A percentile compares a stretch with the other conserved stretches of the same genome.
Conservation (phyloP, 2,888 invertebrate species). For the Aleiodes alternator region DNA sequence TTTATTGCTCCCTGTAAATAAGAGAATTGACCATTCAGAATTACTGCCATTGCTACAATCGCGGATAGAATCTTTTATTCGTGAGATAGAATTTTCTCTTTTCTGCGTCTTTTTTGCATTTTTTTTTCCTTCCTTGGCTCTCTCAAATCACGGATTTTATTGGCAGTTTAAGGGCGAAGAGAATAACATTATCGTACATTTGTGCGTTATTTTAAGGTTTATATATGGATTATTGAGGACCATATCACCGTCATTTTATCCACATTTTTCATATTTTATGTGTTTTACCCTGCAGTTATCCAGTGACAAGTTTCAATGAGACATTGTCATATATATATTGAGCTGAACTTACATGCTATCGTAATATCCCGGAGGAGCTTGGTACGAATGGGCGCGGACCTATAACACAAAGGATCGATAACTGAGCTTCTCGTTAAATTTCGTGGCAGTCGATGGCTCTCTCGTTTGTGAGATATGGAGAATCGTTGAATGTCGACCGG, state of each 20-base stretch:
- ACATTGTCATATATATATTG: neutral
- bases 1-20: constrained; percentile 35
- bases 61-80: constrained; percentile 49
- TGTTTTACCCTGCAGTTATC: neutral
- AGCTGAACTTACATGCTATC: neutral
- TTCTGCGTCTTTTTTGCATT: neutral
- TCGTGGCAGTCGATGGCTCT: constrained; percentile 19
- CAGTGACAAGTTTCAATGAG: constrained; percentile 10
- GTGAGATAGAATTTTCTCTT: constrained; percentile 23
- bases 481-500: neutral
- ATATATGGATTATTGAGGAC: neutral
- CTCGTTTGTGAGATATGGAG: constrained; percentile 11
- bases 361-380: neutral
- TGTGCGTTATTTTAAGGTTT: neutral
- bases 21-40: constrained; percentile 19
- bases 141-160: constrained; percentile 11
- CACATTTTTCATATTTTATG: neutral
- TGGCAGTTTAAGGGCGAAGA: constrained; percentile 15
- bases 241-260: neutral
- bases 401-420: constrained; percentile 34
- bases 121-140: neutral
- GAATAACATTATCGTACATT: constrained; percentile 28
- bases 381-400: constrained; percentile 20
- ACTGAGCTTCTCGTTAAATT: constrained; percentile 41
- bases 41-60: constrained; percentile 28